Conservation (phyloP, 2,113 vertebrate species). For the Sapayoa aenigma region DNA sequence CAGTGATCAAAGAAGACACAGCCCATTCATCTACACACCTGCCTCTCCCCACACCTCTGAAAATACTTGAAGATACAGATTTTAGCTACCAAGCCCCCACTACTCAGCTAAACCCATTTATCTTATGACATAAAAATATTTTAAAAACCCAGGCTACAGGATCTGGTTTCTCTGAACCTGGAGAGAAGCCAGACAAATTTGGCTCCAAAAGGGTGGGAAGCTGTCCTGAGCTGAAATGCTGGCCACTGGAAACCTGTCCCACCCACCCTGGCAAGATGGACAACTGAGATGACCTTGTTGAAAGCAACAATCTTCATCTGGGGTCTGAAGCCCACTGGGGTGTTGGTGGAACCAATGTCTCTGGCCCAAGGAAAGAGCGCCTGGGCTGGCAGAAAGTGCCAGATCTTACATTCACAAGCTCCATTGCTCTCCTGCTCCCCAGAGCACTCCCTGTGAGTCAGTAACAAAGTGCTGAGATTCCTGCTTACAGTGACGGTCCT, state of each 20-base stretch:
- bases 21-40: background rate
- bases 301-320: background rate
- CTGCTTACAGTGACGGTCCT: fast-evolving
- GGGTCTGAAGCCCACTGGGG: background rate
- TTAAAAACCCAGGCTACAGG: background rate
- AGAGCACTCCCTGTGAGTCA: background rate
- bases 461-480: background rate
- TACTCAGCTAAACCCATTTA: background rate
- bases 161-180: background rate
- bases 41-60: background rate
- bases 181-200: background rate
- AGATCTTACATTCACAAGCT: background rate
- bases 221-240: background rate
- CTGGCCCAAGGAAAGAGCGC: background rate
- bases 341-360: background rate
- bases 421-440: background rate
- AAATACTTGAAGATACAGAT: background rate
- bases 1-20: background rate
- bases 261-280: background rate
- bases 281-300: background rate
- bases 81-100: background rate
- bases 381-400: background rate
- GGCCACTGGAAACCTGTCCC: background rate
- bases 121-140: background rate
- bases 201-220: background rate